These are phyloP conservation scores for Microcebus griseorufus DNA, from an alignment of 2,113 vertebrate species.

Conservation along the genomic window DNA sequence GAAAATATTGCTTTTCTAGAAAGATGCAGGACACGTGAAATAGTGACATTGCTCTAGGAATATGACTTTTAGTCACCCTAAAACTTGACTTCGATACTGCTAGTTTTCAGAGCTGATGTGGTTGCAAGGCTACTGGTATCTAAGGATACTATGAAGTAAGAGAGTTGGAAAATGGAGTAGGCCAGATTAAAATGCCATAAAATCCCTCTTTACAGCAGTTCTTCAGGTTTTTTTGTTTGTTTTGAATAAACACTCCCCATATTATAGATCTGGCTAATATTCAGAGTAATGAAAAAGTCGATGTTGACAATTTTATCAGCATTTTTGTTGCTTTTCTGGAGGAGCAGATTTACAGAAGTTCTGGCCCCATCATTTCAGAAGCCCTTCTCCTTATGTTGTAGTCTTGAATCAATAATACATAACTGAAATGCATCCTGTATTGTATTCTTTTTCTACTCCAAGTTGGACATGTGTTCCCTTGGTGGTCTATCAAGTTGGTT, in stretches of 20 bases:
- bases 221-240: background rate
- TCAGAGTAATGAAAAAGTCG: background rate
- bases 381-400: background rate
- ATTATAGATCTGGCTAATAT: background rate
- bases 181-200: background rate
- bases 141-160: background rate
- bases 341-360: background rate
- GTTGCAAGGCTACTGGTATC: background rate
- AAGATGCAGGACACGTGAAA: background rate
- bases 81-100: background rate
- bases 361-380: background rate
- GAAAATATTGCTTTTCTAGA: background rate
- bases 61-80: background rate
- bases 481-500: background rate
- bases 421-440: background rate
- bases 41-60: background rate
- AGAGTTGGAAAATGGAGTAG: background rate
- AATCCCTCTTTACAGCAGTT: background rate
- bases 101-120: background rate
- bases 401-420: background rate
- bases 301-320: background rate
- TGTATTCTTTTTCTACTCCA: background rate
- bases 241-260: background rate
- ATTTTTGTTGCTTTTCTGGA: background rate
- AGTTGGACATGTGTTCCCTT: background rate